phyloP scores from a whole-genome alignment of 2,888 invertebrate species.

The Gryllus longicercus region DNA sequence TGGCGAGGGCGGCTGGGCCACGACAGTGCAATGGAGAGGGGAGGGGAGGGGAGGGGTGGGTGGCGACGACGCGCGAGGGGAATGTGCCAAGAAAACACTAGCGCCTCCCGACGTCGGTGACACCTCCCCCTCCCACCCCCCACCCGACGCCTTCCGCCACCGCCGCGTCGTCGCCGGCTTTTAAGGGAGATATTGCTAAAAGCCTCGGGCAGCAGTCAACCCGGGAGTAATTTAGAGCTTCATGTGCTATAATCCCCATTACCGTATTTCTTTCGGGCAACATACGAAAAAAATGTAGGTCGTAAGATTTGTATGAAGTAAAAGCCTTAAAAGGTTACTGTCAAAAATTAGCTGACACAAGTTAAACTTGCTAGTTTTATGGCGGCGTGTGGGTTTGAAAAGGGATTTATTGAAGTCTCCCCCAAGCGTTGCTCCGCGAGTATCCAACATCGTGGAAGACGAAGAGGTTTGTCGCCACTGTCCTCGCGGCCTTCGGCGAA shows the following conservation, averaged over 20 bases:
- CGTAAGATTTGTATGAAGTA: conserved; percentile 10
- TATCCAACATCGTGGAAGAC: background rate
- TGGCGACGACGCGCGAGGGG: background rate
- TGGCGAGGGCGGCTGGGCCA: background rate
- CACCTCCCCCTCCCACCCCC: background rate
- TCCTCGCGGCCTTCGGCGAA: too few species aligned
- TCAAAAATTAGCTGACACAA: conserved; percentile 4
- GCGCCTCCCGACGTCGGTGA: background rate
- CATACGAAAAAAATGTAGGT: background rate
- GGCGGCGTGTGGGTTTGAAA: background rate
- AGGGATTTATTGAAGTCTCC: conserved; percentile 5
- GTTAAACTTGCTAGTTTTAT: conserved; percentile 9
- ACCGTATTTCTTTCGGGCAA: background rate
- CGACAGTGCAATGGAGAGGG: too few species aligned
- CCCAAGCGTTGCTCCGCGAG: background rate
- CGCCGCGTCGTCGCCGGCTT: background rate
- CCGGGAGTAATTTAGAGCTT: background rate
- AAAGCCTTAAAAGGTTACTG: conserved; percentile 6
- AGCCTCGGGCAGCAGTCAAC: background rate
- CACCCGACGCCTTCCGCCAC: background rate
- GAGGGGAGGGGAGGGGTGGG: background rate
- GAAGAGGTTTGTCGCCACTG: background rate
- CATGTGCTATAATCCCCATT: conserved; percentile 9
- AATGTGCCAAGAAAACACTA: background rate
- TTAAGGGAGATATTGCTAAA: conserved; percentile 1